phyloP scores from a whole-genome alignment of 2,888 invertebrate genomes.

The Conus canariensis region DNA sequence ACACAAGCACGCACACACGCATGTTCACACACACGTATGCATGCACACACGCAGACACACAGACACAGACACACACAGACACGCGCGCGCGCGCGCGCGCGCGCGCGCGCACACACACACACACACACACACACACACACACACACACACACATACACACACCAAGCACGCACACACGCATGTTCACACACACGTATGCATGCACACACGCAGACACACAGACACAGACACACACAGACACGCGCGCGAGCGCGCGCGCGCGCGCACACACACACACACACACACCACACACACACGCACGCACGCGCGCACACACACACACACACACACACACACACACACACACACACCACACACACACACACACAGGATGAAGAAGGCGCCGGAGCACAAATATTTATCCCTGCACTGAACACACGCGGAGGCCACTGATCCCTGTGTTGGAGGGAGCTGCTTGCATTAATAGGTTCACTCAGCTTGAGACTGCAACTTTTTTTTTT shows the following conservation, averaged over 20 bases:
- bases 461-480: too few relatives aligned
- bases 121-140: not conserved
- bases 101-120: not conserved
- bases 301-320: slow-evolving; percentile 22
- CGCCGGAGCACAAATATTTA: too few relatives aligned
- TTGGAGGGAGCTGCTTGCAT: too few relatives aligned
- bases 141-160: not conserved
- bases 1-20: too few relatives aligned
- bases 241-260: not conserved
- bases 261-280: slow-evolving; percentile 3
- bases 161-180: not conserved
- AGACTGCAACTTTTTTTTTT: too few relatives aligned
- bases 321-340: slow-evolving; percentile 30
- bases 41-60: too few relatives aligned
- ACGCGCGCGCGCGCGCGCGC: not conserved
- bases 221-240: not conserved
- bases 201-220: not conserved
- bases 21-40: too few relatives aligned
- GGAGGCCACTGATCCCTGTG: too few relatives aligned
- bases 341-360: too few relatives aligned
- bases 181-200: not conserved
- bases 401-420: too few relatives aligned
- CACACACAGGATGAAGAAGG: too few relatives aligned
- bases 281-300: slow-evolving; percentile 29
- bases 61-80: too few relatives aligned